Evolutionary conservation across 2,113 vertebrate species (phyloP).

Genomic region (Varanus komodoensis): DNA sequence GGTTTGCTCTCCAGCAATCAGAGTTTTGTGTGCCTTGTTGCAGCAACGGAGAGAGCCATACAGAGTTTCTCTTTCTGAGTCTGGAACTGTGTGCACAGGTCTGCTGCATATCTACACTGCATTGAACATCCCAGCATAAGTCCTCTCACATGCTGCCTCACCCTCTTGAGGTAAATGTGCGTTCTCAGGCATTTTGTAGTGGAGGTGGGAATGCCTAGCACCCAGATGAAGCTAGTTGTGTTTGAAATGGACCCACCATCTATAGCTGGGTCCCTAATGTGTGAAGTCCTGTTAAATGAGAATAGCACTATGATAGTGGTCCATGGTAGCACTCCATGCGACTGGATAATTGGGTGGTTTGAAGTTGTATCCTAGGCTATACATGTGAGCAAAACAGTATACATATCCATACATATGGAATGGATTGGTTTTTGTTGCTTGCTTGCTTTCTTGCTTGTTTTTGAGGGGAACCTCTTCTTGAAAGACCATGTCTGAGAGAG

Average conservation of each 20-base stretch:
- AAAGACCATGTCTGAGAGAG: accelerated
- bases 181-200: neutral
- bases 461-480: neutral
- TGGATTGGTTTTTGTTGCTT: neutral
- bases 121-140: neutral
- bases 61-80: neutral
- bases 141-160: neutral
- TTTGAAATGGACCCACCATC: neutral
- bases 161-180: neutral
- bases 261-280: neutral
- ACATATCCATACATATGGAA: neutral
- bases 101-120: neutral
- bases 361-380: neutral
- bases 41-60: neutral
- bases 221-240: neutral
- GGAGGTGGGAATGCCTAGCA: neutral
- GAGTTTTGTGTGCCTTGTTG: neutral
- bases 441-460: too few species aligned
- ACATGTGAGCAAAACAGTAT: neutral
- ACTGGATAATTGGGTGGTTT: neutral
- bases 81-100: neutral
- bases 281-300: neutral
- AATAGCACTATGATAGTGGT: neutral
- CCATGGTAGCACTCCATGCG: neutral
- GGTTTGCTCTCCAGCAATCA: neutral